Evolutionary conservation across 2,797 vertebrate genomes (phyloP), one percentile per base, ranked within the genome.

Genomic region (Parotocinclus haroldoi): DNA sequence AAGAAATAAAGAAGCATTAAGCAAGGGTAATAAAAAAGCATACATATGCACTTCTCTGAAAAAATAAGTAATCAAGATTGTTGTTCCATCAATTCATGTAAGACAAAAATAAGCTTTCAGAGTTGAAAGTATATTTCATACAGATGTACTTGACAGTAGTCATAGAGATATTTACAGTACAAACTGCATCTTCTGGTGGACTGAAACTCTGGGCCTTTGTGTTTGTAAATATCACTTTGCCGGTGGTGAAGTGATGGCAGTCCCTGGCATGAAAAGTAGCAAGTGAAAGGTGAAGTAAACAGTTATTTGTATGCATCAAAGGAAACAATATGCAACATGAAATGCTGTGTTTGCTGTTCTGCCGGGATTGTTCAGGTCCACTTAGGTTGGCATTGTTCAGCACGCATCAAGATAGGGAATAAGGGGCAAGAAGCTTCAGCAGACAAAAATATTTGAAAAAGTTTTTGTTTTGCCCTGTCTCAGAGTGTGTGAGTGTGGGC

Each of bases 291-390:
- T 66, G 67, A 69, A 74, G 71, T 77, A 78, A 79, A 76, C 71
- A 78, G 77, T 76, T 73, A 79, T 79, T 77, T 74, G 67, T 81
- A 79, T 78, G 78, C 76, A 73, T 78, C 68, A 50, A 13, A 53
- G 42, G 52, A 64, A 75, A 77, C 53, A 68, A 73, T 66, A 50
- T 57, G 55, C 65, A 74, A 48, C 49, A 56, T 17, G 58, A 45
- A 66, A 64, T 36, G 69, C 73, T 66, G 55, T 64, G 75, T 72
- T 56, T 61, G 74, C 73, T 63, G 71, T 75, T 72, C 42, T 59
- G 56, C 27, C 10, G 14, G 42, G 42, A 73, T 63, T 75, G 56
- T 61, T 40, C 44, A 8, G 57, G 45, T 48, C 45, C 58, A 74
- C 13, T 75, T 16, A 42, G 40, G 49, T 18, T 50, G 60, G 53